Evolutionary conservation across 2,888 invertebrate genomes (phyloP), one percentile per base, ranked within the genome.

Genomic region (Alloscopus bannaensis): DNA sequence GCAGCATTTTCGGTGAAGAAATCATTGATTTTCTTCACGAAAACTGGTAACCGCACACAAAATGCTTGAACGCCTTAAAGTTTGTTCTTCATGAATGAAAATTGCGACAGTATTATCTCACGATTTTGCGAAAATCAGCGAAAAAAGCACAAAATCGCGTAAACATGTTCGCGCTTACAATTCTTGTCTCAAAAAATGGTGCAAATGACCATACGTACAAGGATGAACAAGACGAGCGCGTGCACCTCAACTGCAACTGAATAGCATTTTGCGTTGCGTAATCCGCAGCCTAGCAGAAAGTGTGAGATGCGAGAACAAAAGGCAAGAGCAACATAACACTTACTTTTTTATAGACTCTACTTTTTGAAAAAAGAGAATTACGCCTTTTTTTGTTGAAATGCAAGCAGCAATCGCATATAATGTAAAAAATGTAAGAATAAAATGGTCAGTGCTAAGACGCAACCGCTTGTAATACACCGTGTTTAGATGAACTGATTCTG

Each of bases 181-280:
- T 47, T 11, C 28, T 26, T 26, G 24, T n/a, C 40, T 47, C 31
- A 20, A 60, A 65, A 72, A 22, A 59, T 66, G 66, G 65, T 59
- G 59, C 42, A 75, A 66, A 75, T 75, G 75, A 47, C 59, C 66
- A 66, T 26, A 55, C 36, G 36, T 36, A 8, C 22, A 52, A 24
- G 28, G 42, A 36, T 31, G 50, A 11, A 57, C 11, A 57, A 13
- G 22, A 24, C 11, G 16, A n/a, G n/a, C n/a, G n/a, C n/a, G n/a
- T n/a, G n/a, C n/a, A n/a, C n/a, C n/a, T n/a, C n/a, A n/a, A n/a
- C n/a, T n/a, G n/a, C n/a, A n/a, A n/a, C n/a, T n/a, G n/a, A n/a
- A n/a, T n/a, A n/a, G n/a, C n/a, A n/a, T n/a, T n/a, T n/a, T n/a
- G n/a, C n/a, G n/a, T n/a, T 55, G 55, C 3, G 24, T 55, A 55